These are phyloP conservation scores for Stenodema calcarata DNA, from an alignment of 2,888 invertebrate genomes.

Conservation along the genomic window DNA sequence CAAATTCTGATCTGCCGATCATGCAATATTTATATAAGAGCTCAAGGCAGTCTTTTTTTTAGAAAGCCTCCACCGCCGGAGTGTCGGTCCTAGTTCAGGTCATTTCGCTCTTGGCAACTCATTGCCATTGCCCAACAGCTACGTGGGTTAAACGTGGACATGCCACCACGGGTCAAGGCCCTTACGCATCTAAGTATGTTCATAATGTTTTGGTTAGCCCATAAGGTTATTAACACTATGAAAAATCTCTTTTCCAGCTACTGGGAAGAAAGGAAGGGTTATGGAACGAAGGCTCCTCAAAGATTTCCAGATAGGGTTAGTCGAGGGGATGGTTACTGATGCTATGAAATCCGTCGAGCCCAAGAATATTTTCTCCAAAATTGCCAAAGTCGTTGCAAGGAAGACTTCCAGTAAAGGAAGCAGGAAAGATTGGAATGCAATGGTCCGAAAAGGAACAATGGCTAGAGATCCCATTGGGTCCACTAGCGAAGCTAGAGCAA, in stretches of 20 bases:
- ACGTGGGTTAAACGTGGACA: too few relatives aligned
- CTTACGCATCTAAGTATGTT: not conserved
- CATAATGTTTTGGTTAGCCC: not conserved
- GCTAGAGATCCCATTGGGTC: slow-evolving; percentile 80
- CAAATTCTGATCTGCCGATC: too few relatives aligned
- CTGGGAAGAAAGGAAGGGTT: slow-evolving; percentile 83
- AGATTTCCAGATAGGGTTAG: slow-evolving; percentile 89
- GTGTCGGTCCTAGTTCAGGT: too few relatives aligned
- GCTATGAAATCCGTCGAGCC: slow-evolving; percentile 71
- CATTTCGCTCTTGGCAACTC: too few relatives aligned
- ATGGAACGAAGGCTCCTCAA: slow-evolving; percentile 86
- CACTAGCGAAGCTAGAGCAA: slow-evolving; percentile 71
- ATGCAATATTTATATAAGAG: too few relatives aligned
- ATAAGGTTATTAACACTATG: not conserved
- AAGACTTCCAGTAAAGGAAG: slow-evolving; percentile 65
- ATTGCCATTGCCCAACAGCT: too few relatives aligned
- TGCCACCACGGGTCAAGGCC: too few relatives aligned
- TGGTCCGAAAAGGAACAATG: slow-evolving; percentile 75
- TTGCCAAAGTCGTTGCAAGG: slow-evolving; percentile 80
- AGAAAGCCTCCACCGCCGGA: too few relatives aligned
- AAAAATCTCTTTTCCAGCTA: slow-evolving; percentile 64
- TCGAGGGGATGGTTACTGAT: slow-evolving; percentile 80
- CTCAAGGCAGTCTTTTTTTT: too few relatives aligned
- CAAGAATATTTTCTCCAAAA: slow-evolving; percentile 82
- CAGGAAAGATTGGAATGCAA: slow-evolving; percentile 84